Evolutionary conservation across 2,113 vertebrate genomes (phyloP).

Genomic region (Oreamnos americanus): DNA sequence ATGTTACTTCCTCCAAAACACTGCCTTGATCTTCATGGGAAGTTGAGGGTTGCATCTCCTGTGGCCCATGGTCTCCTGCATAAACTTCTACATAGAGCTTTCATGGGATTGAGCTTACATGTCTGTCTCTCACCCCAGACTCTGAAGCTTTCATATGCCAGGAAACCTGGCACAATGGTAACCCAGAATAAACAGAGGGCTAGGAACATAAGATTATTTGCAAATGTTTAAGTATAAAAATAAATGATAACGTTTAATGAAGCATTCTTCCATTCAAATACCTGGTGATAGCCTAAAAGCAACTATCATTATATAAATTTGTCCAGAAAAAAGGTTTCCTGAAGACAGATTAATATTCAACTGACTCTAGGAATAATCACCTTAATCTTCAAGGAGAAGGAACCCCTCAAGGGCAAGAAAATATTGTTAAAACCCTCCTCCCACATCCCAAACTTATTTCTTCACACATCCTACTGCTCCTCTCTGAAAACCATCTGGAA

Average conservation of each 20-base stretch:
- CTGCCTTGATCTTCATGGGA: neutral
- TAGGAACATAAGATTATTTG: neutral
- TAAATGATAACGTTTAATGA: neutral
- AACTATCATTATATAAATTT: neutral
- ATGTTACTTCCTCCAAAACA: neutral
- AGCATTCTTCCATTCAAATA: neutral
- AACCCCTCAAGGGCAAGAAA: neutral
- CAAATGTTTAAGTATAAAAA: neutral
- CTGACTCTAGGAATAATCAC: constrained; percentile 19
- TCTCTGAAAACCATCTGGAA: neutral
- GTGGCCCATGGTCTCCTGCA: neutral
- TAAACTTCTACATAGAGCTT: neutral
- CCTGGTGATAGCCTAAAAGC: neutral
- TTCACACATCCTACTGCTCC: neutral
- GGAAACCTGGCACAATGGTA: neutral
- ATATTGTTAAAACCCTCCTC: constrained; percentile 39
- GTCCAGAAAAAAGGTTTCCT: constrained; percentile 17
- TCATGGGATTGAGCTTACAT: neutral
- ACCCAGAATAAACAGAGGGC: neutral
- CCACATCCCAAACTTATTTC: neutral
- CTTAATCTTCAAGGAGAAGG: constrained; percentile 4
- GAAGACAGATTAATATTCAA: constrained; percentile 43
- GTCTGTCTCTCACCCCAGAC: neutral
- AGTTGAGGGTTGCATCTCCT: neutral
- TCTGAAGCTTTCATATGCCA: neutral